A percentile compares a stretch with the other conserved stretches of the same genome.
Conservation (phyloP, 2,113 vertebrate genomes). For the Copsychus sechellarum region DNA sequence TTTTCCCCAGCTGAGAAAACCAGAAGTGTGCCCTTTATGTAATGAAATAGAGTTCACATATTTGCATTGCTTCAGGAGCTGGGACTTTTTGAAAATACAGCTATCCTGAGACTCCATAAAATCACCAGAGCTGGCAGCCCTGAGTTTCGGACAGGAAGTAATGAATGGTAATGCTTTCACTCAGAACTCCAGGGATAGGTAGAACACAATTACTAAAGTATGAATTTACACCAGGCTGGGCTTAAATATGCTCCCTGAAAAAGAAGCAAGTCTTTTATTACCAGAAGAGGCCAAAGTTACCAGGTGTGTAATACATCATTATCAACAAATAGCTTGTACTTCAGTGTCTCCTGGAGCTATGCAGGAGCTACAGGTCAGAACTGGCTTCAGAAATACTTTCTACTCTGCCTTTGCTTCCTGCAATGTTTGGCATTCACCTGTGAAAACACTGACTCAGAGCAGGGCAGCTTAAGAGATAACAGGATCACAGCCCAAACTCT, state of each 20-base stretch:
- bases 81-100: slow-evolving; percentile 29
- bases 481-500: not conserved
- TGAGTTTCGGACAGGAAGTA: slow-evolving; percentile 19
- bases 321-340: not conserved
- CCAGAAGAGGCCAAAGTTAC: not conserved
- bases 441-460: not conserved
- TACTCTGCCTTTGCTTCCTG: not conserved
- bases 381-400: not conserved
- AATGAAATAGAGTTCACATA: not conserved
- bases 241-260: not conserved
- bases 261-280: not conserved
- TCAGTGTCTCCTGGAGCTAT: not conserved
- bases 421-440: not conserved
- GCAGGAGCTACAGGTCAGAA: slow-evolving; percentile 1
- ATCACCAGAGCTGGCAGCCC: not conserved
- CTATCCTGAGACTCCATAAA: slow-evolving; percentile 38
- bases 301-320: not conserved
- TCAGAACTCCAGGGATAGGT: not conserved
- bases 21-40: not conserved
- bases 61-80: slow-evolving; percentile 45
- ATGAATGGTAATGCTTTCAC: slow-evolving; percentile 7
- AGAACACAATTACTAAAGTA: not conserved
- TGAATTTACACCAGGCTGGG: not conserved
- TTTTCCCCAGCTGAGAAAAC: not conserved
- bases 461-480: not conserved